Conservation (phyloP, 2,888 invertebrate genomes). For the Limenitis camilla region DNA sequence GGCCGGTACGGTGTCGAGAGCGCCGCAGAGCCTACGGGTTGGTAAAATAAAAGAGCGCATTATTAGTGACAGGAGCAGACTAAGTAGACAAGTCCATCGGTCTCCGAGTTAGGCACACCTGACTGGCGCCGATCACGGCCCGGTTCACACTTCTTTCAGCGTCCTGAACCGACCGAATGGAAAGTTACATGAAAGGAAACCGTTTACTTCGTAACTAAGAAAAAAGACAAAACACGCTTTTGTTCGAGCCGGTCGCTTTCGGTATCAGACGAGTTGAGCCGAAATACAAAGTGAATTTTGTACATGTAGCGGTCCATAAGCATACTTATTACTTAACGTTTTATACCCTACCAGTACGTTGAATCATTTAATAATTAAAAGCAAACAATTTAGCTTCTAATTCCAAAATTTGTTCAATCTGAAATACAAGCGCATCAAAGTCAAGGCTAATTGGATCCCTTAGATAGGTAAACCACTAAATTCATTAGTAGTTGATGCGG, state of each 20-base stretch:
- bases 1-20: constrained; percentile 26
- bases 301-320: background rate
- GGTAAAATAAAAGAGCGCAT: constrained; percentile 51
- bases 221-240: constrained; percentile 38
- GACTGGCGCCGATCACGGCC: constrained; percentile 59
- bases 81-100: constrained; percentile 56
- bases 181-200: constrained; percentile 66
- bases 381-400: background rate
- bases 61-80: constrained; percentile 59
- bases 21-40: constrained; percentile 35
- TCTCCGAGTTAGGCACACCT: constrained; percentile 57
- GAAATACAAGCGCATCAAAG: constrained; percentile 1
- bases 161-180: constrained; percentile 58
- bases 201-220: constrained; percentile 50
- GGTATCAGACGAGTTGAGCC: constrained; percentile 18
- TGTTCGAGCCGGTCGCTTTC: constrained; percentile 24
- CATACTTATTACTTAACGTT: background rate
- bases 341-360: background rate
- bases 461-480: constrained; percentile 13
- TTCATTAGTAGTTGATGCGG: constrained; percentile 25
- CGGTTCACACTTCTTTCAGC: constrained; percentile 66
- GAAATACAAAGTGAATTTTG: constrained; percentile 9
- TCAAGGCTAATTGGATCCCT: background rate
- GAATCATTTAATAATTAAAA: background rate
- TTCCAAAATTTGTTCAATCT: background rate